phyloP scores from a whole-genome alignment of 2,797 vertebrate species.

The Leucoraja ocellata region DNA sequence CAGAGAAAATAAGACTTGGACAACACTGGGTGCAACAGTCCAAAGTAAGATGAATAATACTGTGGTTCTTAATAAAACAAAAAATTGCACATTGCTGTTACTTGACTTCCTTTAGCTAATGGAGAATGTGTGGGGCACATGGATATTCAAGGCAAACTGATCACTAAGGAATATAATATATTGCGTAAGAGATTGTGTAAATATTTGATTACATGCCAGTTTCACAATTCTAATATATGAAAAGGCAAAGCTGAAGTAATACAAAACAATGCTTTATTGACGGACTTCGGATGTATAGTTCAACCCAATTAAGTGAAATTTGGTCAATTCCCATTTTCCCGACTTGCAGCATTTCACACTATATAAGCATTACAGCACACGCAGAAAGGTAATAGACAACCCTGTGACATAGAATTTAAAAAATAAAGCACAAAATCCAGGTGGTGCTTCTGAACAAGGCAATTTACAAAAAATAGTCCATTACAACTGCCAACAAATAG shows the following conservation, averaged over 20 bases:
- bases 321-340: neutral
- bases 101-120: neutral
- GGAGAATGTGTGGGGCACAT: neutral
- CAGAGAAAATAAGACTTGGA: neutral
- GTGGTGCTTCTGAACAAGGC: neutral
- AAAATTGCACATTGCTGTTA: neutral
- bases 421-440: conserved; percentile 21
- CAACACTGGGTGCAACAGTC: too few species aligned
- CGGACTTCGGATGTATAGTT: neutral
- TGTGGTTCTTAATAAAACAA: neutral
- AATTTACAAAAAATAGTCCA: conserved; percentile 10
- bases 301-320: neutral
- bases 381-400: neutral
- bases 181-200: neutral
- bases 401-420: neutral
- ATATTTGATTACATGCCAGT: neutral
- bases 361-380: neutral
- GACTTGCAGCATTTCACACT: neutral
- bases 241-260: conserved; percentile 1
- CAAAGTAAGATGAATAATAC: neutral
- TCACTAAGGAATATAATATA: neutral
- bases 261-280: neutral
- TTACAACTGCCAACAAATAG: neutral
- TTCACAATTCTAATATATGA: neutral
- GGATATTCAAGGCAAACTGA: neutral